These are phyloP conservation scores for Diuraphis noxia DNA, from an alignment of 1,140 invertebrate genomes.

Conservation along the genomic window DNA sequence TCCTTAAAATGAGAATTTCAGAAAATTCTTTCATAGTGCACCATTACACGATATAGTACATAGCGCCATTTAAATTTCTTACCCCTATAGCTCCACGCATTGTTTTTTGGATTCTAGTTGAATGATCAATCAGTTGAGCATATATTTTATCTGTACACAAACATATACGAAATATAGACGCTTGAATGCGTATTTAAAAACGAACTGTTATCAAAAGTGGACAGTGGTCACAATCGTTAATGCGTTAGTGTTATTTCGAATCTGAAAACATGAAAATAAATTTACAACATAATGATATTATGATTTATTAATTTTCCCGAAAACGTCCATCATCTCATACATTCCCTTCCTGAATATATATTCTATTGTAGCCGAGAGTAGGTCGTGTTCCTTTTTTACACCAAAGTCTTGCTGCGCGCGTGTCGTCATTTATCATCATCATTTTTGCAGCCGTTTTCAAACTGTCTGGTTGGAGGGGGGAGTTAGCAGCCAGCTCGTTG, in stretches of 20 bases:
- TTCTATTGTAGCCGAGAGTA: not conserved
- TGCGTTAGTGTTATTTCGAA: not conserved
- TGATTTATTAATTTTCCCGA: not conserved
- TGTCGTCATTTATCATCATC: conserved; percentile 40
- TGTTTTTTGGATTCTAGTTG: too few species aligned
- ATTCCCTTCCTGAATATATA: not conserved
- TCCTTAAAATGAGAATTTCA: too few species aligned
- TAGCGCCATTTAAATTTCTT: too few species aligned
- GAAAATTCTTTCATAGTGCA: too few species aligned
- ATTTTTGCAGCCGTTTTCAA: conserved; percentile 32
- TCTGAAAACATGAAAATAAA: not conserved
- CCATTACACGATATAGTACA: too few species aligned
- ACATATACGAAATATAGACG: not conserved
- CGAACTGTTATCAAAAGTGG: not conserved
- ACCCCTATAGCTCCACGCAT: too few species aligned
- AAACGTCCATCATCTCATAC: not conserved
- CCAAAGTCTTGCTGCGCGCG: not conserved
- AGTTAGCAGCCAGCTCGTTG: not conserved
- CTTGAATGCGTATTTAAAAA: not conserved
- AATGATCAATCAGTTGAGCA: too few species aligned
- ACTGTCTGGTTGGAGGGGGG: not conserved
- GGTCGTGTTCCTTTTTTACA: not conserved
- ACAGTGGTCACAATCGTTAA: not conserved
- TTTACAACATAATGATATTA: not conserved
- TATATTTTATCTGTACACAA: too few species aligned